A percentile compares a stretch with the other conserved stretches of the same genome.
These are phyloP conservation scores for Rhinogobius similis DNA, from an alignment of 2,113 vertebrate genomes.

Conservation along the genomic window DNA sequence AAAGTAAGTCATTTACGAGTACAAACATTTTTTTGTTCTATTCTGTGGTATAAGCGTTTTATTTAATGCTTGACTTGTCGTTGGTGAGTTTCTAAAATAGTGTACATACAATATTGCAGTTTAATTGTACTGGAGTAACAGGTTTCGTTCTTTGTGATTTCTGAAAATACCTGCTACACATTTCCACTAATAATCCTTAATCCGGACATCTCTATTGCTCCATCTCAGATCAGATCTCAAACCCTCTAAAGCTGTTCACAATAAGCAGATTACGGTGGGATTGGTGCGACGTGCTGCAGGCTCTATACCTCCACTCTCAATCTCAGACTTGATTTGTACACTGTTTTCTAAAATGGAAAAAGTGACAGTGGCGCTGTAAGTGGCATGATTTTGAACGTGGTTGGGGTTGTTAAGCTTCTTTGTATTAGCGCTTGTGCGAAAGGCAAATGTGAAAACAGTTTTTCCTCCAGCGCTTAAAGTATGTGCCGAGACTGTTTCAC, in stretches of 20 bases:
- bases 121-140: no score
- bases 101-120: no score
- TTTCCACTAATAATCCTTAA: background rate
- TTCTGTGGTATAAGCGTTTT: no score
- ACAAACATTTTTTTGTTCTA: no score
- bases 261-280: background rate
- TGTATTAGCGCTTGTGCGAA: constrained; percentile 35
- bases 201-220: background rate
- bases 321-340: constrained; percentile 19
- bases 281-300: background rate
- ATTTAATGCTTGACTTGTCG: no score
- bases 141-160: background rate
- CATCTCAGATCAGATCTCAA: background rate
- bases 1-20: no score
- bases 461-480: constrained; percentile 36
- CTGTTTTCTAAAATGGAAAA: constrained; percentile 37
- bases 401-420: constrained; percentile 41
- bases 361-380: constrained; percentile 52
- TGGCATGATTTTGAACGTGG: constrained; percentile 49
- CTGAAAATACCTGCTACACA: background rate
- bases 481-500: constrained; percentile 44
- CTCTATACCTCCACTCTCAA: constrained; percentile 12
- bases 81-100: no score
- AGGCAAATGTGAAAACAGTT: constrained; percentile 36
- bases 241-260: background rate